phyloP scores from a whole-genome alignment of 2,888 invertebrate species.

The Thyatira batis region DNA sequence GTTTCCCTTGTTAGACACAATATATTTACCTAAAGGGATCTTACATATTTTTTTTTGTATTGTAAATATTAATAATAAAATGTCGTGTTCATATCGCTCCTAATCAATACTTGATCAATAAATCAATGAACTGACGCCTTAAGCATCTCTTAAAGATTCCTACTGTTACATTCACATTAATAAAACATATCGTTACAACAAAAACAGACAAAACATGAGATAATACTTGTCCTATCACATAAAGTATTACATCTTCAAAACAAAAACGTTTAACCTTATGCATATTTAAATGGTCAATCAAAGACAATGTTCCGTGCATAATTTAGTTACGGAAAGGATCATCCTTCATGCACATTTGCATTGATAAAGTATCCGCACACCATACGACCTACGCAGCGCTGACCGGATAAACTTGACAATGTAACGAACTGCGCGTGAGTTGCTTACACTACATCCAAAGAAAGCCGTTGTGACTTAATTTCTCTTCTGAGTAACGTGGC shows the following conservation, averaged over 20 bases:
- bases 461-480: background rate
- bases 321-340: conserved; percentile 5
- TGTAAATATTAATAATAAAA: too few relatives aligned
- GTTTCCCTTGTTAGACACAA: too few relatives aligned
- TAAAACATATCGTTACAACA: background rate
- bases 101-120: too few relatives aligned
- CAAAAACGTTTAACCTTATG: background rate
- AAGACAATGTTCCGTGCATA: conserved; percentile 11
- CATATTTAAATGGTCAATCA: conserved; percentile 11
- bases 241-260: background rate
- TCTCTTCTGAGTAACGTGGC: background rate
- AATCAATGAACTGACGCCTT: too few relatives aligned
- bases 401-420: conserved; percentile 30
- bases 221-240: background rate
- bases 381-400: background rate
- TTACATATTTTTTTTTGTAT: too few relatives aligned
- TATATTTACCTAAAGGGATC: too few relatives aligned
- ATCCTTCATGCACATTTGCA: conserved; percentile 15
- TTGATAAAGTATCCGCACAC: conserved; percentile 20
- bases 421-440: conserved; percentile 8
- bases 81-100: too few relatives aligned
- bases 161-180: background rate
- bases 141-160: too few relatives aligned
- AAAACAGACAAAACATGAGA: background rate
- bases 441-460: background rate